Evolutionary conservation across 2,888 invertebrate species (phyloP), one percentile per base, ranked within the genome.

Genomic region (Campoplex capitator): DNA sequence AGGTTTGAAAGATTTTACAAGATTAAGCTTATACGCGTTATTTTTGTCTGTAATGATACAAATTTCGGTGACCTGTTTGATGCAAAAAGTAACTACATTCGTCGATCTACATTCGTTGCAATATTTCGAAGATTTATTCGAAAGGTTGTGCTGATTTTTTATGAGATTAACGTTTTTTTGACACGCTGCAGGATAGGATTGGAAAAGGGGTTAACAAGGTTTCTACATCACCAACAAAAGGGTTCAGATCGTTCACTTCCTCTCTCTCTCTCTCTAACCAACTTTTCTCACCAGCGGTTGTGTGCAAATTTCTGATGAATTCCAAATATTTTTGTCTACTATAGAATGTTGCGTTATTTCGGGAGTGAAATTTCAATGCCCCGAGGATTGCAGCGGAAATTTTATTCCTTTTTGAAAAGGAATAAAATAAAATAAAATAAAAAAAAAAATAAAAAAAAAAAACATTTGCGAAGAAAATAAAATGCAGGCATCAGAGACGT

Each of bases 281-380:
- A 18, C 45, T 13, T 28, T 38, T 56, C 13, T 35, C 77, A 18
- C 48, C 51, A 48, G 45, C n/a, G 48, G 28, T 78, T n/a, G 16
- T n/a, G 45, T 67, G 79, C 75, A 65, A 75, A 51, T 82, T 82
- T 68, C 73, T 73, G 65, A 84, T 78, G 68, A 81, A 86, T 84
- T 48, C 54, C 77, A 80, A 81, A 86, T 84, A 74, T 86, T 86
- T 83, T 75, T 23, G 8, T 73, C 16, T 54, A 67, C n/a, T 28
- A 9, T n/a, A 2, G 38, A 11, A 11, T 45, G 23, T 3, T 16
- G n/a, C n/a, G 23, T 67, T 48, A 7, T 28, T 16, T 11, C 11
- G 23, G 35, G 4, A 7, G 18, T 32, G 9, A 51, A 75, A 32
- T 38, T 75, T 7, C 16, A 6, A 9, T 42, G 54, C 18, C 62